Conservation (phyloP, 2,113 vertebrate genomes). For the Leucopsar rothschildi region DNA sequence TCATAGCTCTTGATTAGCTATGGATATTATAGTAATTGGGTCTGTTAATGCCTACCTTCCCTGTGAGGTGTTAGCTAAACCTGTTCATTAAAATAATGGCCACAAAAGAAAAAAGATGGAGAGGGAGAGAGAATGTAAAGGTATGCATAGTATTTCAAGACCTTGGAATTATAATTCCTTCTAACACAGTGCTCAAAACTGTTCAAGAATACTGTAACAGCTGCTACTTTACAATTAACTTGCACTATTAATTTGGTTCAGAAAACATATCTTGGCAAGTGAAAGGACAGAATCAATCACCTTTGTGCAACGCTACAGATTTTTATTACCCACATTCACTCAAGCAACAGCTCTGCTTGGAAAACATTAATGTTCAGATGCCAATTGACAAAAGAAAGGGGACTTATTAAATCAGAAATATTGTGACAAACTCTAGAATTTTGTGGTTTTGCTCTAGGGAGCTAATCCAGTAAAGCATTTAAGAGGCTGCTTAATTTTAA, state of each 20-base stretch:
- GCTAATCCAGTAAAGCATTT: slow-evolving; percentile 41
- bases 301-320: background rate
- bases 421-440: slow-evolving; percentile 33
- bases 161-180: background rate
- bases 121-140: background rate
- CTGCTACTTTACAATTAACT: background rate
- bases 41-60: slow-evolving; percentile 1
- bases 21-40: background rate
- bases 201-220: background rate
- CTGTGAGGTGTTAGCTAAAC: background rate
- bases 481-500: slow-evolving; percentile 56
- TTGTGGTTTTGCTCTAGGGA: slow-evolving; percentile 4
- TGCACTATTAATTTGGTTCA: background rate
- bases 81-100: background rate
- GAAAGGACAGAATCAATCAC: background rate
- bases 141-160: background rate
- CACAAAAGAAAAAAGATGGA: background rate
- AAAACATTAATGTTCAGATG: slow-evolving; percentile 38
- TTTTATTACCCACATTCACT: slow-evolving; percentile 29
- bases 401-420: slow-evolving; percentile 56
- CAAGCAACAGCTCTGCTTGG: background rate
- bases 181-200: background rate
- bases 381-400: slow-evolving; percentile 39
- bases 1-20: slow-evolving; percentile 21
- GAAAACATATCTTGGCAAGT: background rate